Base-by-base conservation (phyloP, 2,888 invertebrate species). In the Brassicogethes aeneus region DNA sequence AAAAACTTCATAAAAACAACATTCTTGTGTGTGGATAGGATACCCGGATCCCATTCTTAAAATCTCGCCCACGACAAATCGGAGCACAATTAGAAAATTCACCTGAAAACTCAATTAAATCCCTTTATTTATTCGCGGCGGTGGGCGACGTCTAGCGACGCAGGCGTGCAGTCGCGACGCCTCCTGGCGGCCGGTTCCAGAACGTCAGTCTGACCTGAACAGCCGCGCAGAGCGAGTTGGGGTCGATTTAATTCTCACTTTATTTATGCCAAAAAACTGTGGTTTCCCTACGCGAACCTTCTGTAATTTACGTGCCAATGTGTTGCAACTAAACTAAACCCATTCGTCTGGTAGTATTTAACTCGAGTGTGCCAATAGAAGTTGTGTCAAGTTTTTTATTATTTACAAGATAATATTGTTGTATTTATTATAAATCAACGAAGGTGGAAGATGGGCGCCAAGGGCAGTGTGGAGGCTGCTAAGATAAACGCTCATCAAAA, bases 401-500 rank as follows among this genome's bases (percentile, higher is more conserved):
- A 39, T 3, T n/a, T n/a, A n/a, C n/a, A n/a, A n/a, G n/a, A n/a
- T 39, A 34, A 35, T 42, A 31, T 43, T 37, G 36, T 42, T 43
- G 39, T 35, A 39, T 36, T 32, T 39, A 41, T 39, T 23, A 34
- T 70, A n/a, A n/a, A 23, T 10, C 23, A 23, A 23, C 23, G 10
- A 23, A 23, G 10, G 23, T 23, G 23, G 10, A 74, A 72, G 68
- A 83, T 83, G 84, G 84, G 84, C 72, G 83, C 83, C 70, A 84
- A 84, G 77, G 82, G 82, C 70, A 84, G 83, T 76, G 83, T 83
- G 69, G 83, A 84, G 70, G 82, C 82, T 65, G 82, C 80, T 68
- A 83, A 83, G 77, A 78, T 81, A 74, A 82, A 82, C 73, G 78
- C 82, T 72, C 53, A 32, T 12, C 81, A 83, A 75, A 82, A 80